These are phyloP conservation scores for Sebastes hubbsi DNA, from an alignment of 2,797 vertebrate genomes.

Conservation along the genomic window DNA sequence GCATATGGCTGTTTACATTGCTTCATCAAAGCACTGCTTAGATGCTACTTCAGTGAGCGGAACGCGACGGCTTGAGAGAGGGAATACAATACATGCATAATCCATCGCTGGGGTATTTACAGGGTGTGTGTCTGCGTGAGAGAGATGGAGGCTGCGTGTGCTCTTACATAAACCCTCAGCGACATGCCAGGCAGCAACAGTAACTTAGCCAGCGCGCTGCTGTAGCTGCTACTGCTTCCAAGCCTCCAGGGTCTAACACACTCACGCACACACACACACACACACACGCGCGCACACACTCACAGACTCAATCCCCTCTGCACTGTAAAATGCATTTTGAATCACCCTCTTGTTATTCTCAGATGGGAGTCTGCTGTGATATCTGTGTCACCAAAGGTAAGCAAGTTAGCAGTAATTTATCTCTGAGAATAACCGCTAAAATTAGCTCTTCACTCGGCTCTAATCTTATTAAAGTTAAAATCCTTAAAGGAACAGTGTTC, in stretches of 20 bases:
- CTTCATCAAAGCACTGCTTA: constrained; percentile 12
- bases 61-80: constrained; percentile 1
- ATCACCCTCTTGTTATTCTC: constrained; percentile 46
- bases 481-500: neutral
- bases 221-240: constrained; percentile 58
- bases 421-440: neutral
- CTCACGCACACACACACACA: neutral
- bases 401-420: neutral
- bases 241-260: constrained; percentile 35
- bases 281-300: neutral
- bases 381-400: constrained; percentile 16
- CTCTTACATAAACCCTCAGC: constrained; percentile 72
- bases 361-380: constrained; percentile 22
- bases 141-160: constrained; percentile 25
- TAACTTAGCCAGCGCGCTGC: constrained; percentile 52
- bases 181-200: constrained; percentile 59
- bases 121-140: constrained; percentile 3
- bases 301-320: constrained; percentile 6
- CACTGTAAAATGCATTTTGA: constrained; percentile 40
- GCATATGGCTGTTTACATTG: constrained; percentile 44
- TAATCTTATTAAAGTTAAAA: neutral
- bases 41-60: constrained; percentile 33
- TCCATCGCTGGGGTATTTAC: constrained; percentile 46
- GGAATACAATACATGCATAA: constrained; percentile 47
- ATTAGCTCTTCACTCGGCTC: neutral